Conservation (phyloP, 2,797 vertebrate species). For the Schizopygopsis pylzovi region DNA sequence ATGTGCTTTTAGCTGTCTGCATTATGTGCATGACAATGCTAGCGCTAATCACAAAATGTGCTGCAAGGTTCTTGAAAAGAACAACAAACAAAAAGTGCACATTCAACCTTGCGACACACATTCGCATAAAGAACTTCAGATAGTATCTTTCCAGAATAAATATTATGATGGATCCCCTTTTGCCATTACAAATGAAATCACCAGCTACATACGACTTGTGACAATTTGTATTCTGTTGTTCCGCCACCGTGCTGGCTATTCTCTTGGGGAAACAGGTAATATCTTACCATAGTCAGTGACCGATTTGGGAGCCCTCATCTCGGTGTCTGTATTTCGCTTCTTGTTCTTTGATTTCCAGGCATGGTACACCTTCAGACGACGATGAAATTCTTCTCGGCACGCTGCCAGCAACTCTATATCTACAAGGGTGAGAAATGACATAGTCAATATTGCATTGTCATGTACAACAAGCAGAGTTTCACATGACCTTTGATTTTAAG, state of each 20-base stretch:
- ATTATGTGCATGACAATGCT: constrained; percentile 39
- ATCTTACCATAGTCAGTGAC: constrained; percentile 93
- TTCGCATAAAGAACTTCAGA: background rate
- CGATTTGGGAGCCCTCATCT: constrained; percentile 95
- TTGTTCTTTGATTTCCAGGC: constrained; percentile 99
- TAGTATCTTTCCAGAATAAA: background rate
- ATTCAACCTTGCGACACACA: constrained; percentile 29
- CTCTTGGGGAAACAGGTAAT: constrained; percentile 7
- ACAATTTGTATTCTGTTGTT: constrained; percentile 2
- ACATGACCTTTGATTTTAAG: background rate
- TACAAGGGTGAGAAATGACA: constrained; percentile 65
- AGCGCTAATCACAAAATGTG: constrained; percentile 47
- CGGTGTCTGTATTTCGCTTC: constrained; percentile 89
- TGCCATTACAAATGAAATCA: constrained; percentile 13
- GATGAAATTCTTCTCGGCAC: constrained; percentile 98
- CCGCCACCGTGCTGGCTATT: background rate
- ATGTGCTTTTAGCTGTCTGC: constrained; percentile 36
- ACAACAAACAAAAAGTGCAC: constrained; percentile 34
- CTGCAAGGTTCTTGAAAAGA: constrained; percentile 26
- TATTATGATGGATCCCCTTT: constrained; percentile 3
- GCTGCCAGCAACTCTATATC: constrained; percentile 96
- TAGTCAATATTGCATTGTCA: constrained; percentile 6
- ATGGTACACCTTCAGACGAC: constrained; percentile 97
- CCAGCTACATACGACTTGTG: background rate
- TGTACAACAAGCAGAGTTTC: background rate